phyloP scores from a whole-genome alignment of 1,140 invertebrate species.

The Aricia agestis region DNA sequence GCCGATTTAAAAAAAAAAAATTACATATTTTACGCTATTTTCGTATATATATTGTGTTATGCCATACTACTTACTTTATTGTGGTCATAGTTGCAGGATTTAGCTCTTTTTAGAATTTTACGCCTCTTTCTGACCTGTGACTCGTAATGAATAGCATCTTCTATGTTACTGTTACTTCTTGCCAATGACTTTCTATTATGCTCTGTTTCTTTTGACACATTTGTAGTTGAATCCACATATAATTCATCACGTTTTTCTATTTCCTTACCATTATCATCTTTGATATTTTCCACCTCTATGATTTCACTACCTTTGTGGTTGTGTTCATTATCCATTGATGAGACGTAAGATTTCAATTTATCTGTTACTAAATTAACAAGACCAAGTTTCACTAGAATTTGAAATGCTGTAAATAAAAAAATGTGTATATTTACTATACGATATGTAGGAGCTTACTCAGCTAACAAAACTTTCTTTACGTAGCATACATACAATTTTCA shows the following conservation, averaged over 20 bases:
- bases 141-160: neutral
- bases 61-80: neutral
- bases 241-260: conserved; percentile 15
- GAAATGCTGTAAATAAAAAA: conserved; percentile 52
- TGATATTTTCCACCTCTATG: conserved; percentile 23
- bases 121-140: neutral
- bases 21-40: too few relatives aligned
- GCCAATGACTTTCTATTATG: neutral
- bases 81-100: neutral
- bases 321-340: conserved; percentile 70
- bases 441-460: too few relatives aligned
- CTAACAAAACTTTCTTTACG: too few relatives aligned
- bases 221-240: neutral
- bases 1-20: too few relatives aligned
- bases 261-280: conserved; percentile 23
- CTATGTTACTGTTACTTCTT: neutral
- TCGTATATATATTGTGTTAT: too few relatives aligned
- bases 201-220: neutral
- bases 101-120: conserved; percentile 1
- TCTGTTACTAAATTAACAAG: conserved; percentile 62
- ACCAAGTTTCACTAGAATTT: conserved; percentile 63
- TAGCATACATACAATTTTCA: conserved; percentile 53
- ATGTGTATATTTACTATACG: neutral
- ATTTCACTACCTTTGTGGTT: conserved; percentile 32
- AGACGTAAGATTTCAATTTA: conserved; percentile 58